phyloP scores from a whole-genome alignment of 2,113 vertebrate genomes.

The Notothenia rossii region DNA sequence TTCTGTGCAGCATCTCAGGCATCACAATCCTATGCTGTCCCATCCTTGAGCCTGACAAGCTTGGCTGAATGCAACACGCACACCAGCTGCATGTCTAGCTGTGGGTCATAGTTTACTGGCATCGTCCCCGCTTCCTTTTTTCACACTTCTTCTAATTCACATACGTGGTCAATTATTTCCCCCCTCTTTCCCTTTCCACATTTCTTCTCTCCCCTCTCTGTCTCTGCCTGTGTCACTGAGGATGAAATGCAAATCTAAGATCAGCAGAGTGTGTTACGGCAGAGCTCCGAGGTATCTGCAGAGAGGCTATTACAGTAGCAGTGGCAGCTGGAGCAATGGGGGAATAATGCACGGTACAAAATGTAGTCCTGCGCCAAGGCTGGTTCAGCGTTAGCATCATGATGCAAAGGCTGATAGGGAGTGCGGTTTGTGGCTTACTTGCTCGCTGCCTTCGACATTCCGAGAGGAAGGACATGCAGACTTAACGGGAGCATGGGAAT shows the following conservation, averaged over 20 bases:
- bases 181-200: neutral
- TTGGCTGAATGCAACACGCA: slow-evolving; percentile 29
- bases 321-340: slow-evolving; percentile 49
- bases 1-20: slow-evolving; percentile 40
- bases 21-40: slow-evolving; percentile 15
- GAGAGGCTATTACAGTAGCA: slow-evolving; percentile 59
- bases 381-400: slow-evolving; percentile 53
- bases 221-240: slow-evolving; percentile 29
- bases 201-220: slow-evolving; percentile 13
- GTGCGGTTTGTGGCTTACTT: slow-evolving; percentile 17
- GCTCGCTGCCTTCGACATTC: slow-evolving; percentile 37
- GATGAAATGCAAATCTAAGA: slow-evolving; percentile 55
- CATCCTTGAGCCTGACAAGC: slow-evolving; percentile 24
- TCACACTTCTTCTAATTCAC: slow-evolving; percentile 1
- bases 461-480: slow-evolving; percentile 47
- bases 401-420: slow-evolving; percentile 48
- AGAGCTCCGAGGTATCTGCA: slow-evolving; percentile 59
- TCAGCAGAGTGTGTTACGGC: slow-evolving; percentile 59
- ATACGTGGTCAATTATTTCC: neutral
- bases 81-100: slow-evolving; percentile 39
- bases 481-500: slow-evolving; percentile 58
- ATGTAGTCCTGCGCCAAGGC: slow-evolving; percentile 58
- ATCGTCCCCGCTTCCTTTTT: neutral
- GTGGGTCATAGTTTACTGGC: neutral
- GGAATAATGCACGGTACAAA: slow-evolving; percentile 55